Evolutionary conservation across 2,888 invertebrate species (phyloP).

Genomic region (Chesias legatella): DNA sequence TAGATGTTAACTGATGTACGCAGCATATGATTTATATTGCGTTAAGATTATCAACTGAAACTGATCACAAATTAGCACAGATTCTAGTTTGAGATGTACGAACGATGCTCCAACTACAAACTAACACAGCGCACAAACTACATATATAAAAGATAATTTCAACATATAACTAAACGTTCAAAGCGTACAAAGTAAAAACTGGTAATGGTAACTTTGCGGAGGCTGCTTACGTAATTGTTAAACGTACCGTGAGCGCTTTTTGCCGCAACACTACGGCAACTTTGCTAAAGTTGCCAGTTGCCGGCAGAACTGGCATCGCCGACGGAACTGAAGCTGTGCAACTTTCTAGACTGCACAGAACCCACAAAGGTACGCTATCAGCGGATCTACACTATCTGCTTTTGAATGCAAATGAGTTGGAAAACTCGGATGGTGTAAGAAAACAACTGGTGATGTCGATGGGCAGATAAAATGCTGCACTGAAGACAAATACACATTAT

Average conservation of each 20-base stretch:
- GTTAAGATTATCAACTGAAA: too few species aligned
- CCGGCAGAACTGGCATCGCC: slow-evolving; percentile 56
- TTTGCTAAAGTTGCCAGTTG: slow-evolving; percentile 61
- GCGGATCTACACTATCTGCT: slow-evolving; percentile 76
- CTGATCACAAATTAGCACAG: too few species aligned
- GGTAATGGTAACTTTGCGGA: slow-evolving; percentile 45
- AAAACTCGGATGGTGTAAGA: slow-evolving; percentile 74
- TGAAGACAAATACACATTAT: slow-evolving; percentile 2
- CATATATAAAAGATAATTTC: slow-evolving; percentile 27
- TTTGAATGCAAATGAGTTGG: slow-evolving; percentile 79
- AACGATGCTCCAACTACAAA: background rate
- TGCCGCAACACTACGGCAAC: slow-evolving; percentile 75
- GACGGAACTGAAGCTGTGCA: slow-evolving; percentile 40
- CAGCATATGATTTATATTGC: too few species aligned
- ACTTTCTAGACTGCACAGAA: slow-evolving; percentile 70
- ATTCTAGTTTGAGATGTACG: too few species aligned
- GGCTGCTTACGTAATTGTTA: slow-evolving; percentile 78
- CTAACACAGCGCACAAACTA: slow-evolving; percentile 17
- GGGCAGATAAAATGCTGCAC: slow-evolving; percentile 44
- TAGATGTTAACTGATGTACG: too few species aligned
- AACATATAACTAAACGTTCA: slow-evolving; percentile 37
- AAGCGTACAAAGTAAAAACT: slow-evolving; percentile 42
- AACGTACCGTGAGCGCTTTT: slow-evolving; percentile 76
- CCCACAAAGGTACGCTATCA: slow-evolving; percentile 76
- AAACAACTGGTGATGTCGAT: slow-evolving; percentile 49